Base-by-base conservation (phyloP, 2,888 invertebrate species). In the Chaitophorus viminalis region DNA sequence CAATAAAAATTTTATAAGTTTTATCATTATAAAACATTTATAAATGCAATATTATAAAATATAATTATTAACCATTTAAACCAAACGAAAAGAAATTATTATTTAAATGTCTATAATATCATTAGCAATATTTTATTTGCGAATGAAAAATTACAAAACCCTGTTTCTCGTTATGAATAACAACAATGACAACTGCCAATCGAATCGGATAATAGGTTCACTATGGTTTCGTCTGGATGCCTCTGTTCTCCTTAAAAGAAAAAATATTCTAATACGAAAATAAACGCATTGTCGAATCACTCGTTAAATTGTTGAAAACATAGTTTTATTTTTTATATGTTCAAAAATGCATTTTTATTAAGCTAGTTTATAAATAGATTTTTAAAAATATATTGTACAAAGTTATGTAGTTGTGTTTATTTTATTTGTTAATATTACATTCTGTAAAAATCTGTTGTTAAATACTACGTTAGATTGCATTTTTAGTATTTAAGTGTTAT, bases 241-340 rank as follows among this genome's bases (percentile, higher is more conserved):
- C 39, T 74, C 36, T 36, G 36, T 74, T 31, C 21, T n/a, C 33
- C 46, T n/a, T 9, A 18, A 46, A 46, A 46, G 14, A 14, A 46
- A 14, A 46, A 46, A 39, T 65, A 79, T 65, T 39, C 9, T 70
- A 29, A 70, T 17, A 70, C 29, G 4, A 74, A 18, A 52, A 52
- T n/a, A 52, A 52, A 72, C 18, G 52, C 72, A 33, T 52, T 83
- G 60, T 36, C 74, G 29, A 74, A 68, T 52, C 54, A 68, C 25
- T 65, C 76, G 76, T 84, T 84, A 76, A 65, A 68, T 85, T 77
- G 65, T 85, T 77, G 76, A 85, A 85, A 76, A 52, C 31, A 68
- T 77, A 77, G 68, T 85, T 85, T 85, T 85, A 85, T 85, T 85
- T 85, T 85, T 85, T 85, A 85, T 85, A 85, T 77, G 68, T 77